Evolutionary conservation across 1,140 invertebrate species (phyloP), one percentile per base, ranked within the genome.

Genomic region (Aleiodes sp.): DNA sequence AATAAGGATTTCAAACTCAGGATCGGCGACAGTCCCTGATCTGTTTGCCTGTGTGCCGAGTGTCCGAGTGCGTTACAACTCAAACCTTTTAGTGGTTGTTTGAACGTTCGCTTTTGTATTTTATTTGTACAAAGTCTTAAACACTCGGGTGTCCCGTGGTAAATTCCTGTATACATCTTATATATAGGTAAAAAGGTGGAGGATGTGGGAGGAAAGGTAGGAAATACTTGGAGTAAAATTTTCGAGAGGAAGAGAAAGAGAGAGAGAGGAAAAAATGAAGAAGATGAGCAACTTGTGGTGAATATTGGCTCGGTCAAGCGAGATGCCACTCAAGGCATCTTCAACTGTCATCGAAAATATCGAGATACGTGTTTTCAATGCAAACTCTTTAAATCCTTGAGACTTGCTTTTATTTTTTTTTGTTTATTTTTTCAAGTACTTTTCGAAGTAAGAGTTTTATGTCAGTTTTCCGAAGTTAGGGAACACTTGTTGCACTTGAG

Each of bases 11-110:
- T 59, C 29, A 24, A 29, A 24, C 56, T 31, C 9, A 29, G 28
- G 56, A 59, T 31, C 56, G 56, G 56, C 56, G 56, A 59, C 56
- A 59, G 56, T 59, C 56, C 56, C 56, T 59, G 56, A 80, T 78
- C 78, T 83, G 80, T 84, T 83, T 84, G 76, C 79, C 68, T 70
- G 76, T 75, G 70, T 76, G 80, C 73, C 73, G 75, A 79, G 81
- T 76, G 74, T 78, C 78, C 79, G 76, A 80, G 76, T 80, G 80
- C 80, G 76, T 82, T 83, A 84, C 83, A 84, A 82, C 83, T 84
- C 80, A 83, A 84, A 84, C 81, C 83, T 84, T 84, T 84, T 84
- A 84, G 81, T 73, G 76, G 74, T 75, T 83, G 81, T 84, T 84
- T 84, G 80, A 77, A 68, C 76, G 76, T 75, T 67, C 76, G 46